Conservation (phyloP, 2,113 vertebrate species). For the Myocastor coypus region DNA sequence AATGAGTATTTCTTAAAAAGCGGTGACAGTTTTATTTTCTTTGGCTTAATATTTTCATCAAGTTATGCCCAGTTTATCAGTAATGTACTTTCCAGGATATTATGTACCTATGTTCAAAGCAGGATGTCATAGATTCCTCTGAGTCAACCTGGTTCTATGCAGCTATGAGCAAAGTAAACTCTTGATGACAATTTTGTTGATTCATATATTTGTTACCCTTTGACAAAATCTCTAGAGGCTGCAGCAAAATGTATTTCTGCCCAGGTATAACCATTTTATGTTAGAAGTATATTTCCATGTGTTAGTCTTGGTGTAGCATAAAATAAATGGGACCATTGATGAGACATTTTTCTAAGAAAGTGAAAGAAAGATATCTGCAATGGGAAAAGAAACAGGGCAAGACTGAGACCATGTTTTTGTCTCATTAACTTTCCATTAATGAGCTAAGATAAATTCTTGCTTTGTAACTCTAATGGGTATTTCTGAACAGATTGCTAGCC, state of each 20-base stretch:
- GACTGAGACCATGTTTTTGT: not conserved
- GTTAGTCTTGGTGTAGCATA: conserved; percentile 36
- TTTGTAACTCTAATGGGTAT: conserved; percentile 57
- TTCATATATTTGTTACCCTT: conserved; percentile 1
- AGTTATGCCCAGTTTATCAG: not conserved
- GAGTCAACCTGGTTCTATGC: not conserved
- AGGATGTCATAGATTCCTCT: not conserved
- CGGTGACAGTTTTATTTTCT: not conserved
- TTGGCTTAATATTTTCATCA: conserved; percentile 27
- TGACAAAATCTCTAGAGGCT: conserved; percentile 1
- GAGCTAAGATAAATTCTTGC: conserved; percentile 49
- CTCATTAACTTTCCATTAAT: conserved; percentile 57
- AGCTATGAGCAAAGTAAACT: not conserved
- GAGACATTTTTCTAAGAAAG: not conserved
- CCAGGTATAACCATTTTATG: not conserved
- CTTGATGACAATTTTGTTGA: not conserved
- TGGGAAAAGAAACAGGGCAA: not conserved
- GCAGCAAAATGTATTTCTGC: conserved; percentile 17
- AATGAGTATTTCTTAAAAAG: not conserved
- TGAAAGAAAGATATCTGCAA: conserved; percentile 34
- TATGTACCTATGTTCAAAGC: not conserved
- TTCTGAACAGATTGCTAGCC: conserved; percentile 57
- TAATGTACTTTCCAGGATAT: not conserved
- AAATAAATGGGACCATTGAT: conserved; percentile 22
- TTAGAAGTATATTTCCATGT: conserved; percentile 27